These are phyloP conservation scores for Acipenser oxyrinchus DNA, from an alignment of 2,797 vertebrate species.

Conservation along the genomic window DNA sequence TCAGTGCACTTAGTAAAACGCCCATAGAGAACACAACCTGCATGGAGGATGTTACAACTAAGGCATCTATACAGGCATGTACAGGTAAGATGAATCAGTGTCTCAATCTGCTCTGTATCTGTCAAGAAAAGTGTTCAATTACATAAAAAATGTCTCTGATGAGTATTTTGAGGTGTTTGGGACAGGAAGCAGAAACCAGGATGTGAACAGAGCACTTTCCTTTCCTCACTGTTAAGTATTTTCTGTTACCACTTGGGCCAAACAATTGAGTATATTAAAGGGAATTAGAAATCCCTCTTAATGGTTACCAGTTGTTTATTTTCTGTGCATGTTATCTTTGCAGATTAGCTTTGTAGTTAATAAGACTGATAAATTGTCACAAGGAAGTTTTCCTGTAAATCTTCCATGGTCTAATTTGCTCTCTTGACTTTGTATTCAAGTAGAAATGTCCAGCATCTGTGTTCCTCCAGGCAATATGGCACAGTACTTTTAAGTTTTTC, in stretches of 20 bases:
- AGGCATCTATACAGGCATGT: neutral
- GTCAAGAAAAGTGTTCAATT: neutral
- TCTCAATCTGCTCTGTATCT: neutral
- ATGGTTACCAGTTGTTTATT: constrained; percentile 29
- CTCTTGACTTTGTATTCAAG: neutral
- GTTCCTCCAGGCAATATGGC: neutral
- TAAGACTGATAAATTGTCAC: constrained; percentile 24
- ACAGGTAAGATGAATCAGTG: neutral
- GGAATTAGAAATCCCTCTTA: constrained; percentile 19
- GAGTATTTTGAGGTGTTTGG: constrained; percentile 22
- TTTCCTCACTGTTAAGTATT: neutral
- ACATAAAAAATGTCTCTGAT: neutral
- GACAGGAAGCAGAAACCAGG: constrained; percentile 38
- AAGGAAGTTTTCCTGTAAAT: constrained; percentile 18
- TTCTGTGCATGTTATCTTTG: constrained; percentile 32
- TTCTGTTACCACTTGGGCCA: neutral
- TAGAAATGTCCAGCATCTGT: neutral
- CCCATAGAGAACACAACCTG: no score
- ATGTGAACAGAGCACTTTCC: constrained; percentile 9
- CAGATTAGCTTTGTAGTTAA: constrained; percentile 23
- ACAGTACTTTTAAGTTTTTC: no score
- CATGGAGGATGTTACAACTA: no score
- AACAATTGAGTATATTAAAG: constrained; percentile 24
- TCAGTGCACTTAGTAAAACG: no score
- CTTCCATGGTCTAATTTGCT: neutral